Evolutionary conservation across 2,113 vertebrate genomes (phyloP).

Genomic region (Planiliza haematocheilus): DNA sequence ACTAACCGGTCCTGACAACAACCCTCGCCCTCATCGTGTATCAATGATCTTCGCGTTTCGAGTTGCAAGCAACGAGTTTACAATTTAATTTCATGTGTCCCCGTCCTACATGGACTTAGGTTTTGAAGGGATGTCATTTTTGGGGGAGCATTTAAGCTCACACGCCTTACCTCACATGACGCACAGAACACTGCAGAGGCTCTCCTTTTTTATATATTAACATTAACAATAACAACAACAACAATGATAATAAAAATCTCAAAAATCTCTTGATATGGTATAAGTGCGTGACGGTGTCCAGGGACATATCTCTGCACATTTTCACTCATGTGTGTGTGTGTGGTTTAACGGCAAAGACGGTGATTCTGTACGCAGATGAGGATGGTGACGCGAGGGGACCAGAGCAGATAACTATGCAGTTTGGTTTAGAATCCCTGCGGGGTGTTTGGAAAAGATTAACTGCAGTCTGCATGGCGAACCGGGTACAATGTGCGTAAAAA

Average conservation of each 20-base stretch:
- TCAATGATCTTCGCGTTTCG: not conserved
- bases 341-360: not conserved
- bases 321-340: not conserved
- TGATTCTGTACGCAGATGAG: not conserved
- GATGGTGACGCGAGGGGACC: conserved; percentile 5
- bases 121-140: not conserved
- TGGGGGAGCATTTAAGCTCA: too few species aligned
- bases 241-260: too few species aligned
- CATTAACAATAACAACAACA: conserved; percentile 2
- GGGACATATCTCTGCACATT: too few species aligned
- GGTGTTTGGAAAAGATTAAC: not conserved
- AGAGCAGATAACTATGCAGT: not conserved
- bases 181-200: not conserved
- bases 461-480: not conserved
- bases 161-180: not conserved
- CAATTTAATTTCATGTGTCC: too few species aligned
- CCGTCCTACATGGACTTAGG: not conserved
- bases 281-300: conserved; percentile 59
- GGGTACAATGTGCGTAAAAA: too few species aligned
- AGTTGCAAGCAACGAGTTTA: not conserved
- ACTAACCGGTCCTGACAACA: not conserved
- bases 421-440: not conserved
- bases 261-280: not conserved
- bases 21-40: too few species aligned
- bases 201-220: not conserved